Evolutionary conservation across 2,113 vertebrate genomes (phyloP).

Genomic region (Oreochromis niloticus): DNA sequence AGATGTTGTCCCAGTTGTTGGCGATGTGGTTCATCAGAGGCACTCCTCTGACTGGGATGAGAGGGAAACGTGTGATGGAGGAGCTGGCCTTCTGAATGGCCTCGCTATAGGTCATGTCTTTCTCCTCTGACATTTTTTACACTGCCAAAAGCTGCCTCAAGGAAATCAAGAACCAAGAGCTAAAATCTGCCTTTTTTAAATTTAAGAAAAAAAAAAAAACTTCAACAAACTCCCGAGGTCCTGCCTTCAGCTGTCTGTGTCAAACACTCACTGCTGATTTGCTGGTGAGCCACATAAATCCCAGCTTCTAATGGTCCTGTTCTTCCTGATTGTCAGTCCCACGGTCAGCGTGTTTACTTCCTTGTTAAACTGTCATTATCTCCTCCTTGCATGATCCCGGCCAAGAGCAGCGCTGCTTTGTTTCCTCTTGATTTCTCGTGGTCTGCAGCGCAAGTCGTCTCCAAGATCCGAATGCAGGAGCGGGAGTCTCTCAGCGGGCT

Average conservation of each 20-base stretch:
- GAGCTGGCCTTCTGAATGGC: conserved; percentile 27
- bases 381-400: neutral
- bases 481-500: neutral
- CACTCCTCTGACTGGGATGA: conserved; percentile 56
- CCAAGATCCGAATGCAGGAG: neutral
- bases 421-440: neutral
- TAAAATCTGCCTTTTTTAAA: neutral
- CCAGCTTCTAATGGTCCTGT: neutral
- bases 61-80: conserved; percentile 55
- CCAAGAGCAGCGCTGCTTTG: neutral
- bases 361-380: neutral
- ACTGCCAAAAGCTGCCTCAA: neutral
- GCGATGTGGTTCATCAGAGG: conserved; percentile 65
- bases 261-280: neutral
- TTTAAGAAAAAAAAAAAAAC: neutral
- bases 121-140: conserved; percentile 33
- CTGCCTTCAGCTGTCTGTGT: neutral
- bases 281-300: neutral
- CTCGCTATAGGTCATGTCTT: conserved; percentile 29
- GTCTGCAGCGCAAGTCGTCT: neutral
- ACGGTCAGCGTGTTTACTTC: neutral
- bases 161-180: neutral
- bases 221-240: neutral
- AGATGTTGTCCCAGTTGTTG: conserved; percentile 64
- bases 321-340: neutral